Conservation (phyloP, 2,797 vertebrate genomes). For the Lindbergichthys nudifrons region DNA sequence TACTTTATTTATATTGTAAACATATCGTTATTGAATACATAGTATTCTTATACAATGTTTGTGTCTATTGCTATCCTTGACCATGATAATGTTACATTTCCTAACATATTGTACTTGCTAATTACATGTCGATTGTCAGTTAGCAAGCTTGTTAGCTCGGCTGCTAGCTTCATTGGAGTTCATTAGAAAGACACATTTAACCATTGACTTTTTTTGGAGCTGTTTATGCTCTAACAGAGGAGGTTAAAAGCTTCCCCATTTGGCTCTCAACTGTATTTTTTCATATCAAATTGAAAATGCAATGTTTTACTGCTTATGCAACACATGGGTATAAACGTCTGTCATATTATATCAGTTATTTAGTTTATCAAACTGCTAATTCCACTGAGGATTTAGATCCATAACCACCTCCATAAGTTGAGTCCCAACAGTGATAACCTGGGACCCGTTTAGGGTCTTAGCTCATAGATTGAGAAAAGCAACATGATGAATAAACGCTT, state of each 20-base stretch:
- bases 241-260: too few species aligned
- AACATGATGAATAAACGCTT: constrained; percentile 49
- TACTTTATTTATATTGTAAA: background rate
- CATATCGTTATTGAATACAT: too few species aligned
- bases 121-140: background rate
- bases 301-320: background rate
- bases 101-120: background rate
- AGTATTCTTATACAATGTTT: too few species aligned
- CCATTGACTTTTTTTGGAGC: background rate
- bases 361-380: background rate
- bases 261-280: background rate
- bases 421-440: background rate
- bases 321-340: background rate
- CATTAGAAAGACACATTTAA: background rate
- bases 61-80: background rate
- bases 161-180: background rate
- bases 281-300: background rate
- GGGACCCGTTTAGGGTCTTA: constrained; percentile 36
- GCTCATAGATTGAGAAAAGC: constrained; percentile 42
- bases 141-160: background rate
- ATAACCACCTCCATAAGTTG: background rate
- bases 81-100: background rate
- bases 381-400: background rate
- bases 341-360: background rate
- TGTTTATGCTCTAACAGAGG: background rate